Evolutionary conservation across 1,140 invertebrate genomes (phyloP).

Genomic region (Plectrocnemia conspersa): DNA sequence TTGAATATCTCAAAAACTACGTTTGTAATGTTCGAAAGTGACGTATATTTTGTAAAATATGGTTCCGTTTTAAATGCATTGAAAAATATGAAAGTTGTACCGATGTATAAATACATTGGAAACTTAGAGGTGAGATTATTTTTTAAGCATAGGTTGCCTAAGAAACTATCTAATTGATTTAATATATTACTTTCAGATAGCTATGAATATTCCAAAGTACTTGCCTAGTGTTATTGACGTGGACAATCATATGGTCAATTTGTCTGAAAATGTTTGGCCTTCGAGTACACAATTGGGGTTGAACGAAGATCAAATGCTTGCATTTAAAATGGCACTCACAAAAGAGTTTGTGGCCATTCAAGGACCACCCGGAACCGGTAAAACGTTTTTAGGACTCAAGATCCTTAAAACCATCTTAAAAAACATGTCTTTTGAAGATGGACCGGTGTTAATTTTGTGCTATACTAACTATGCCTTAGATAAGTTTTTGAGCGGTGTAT

Average conservation of each 20-base stretch:
- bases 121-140: slow-evolving; percentile 45
- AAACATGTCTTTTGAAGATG: slow-evolving; percentile 40
- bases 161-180: background rate
- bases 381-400: slow-evolving; percentile 71
- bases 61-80: slow-evolving; percentile 58
- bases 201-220: slow-evolving; percentile 34
- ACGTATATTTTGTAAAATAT: slow-evolving; percentile 67
- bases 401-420: slow-evolving; percentile 57
- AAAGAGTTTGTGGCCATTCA: slow-evolving; percentile 71
- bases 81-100: slow-evolving; percentile 52
- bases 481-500: slow-evolving; percentile 77
- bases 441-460: slow-evolving; percentile 72
- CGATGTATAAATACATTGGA: slow-evolving; percentile 62
- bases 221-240: slow-evolving; percentile 17
- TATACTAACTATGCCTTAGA: slow-evolving; percentile 86
- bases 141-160: slow-evolving; percentile 3
- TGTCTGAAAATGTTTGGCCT: slow-evolving; percentile 47
- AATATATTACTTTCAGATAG: slow-evolving; percentile 13
- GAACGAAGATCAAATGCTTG: slow-evolving; percentile 56
- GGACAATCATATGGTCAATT: background rate
- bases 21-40: slow-evolving; percentile 61
- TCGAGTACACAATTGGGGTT: slow-evolving; percentile 43
- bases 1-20: slow-evolving; percentile 40
- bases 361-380: slow-evolving; percentile 75
- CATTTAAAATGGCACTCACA: slow-evolving; percentile 56